These are phyloP conservation scores for Diaperis boleti DNA, from an alignment of 2,888 invertebrate genomes.

Conservation along the genomic window DNA sequence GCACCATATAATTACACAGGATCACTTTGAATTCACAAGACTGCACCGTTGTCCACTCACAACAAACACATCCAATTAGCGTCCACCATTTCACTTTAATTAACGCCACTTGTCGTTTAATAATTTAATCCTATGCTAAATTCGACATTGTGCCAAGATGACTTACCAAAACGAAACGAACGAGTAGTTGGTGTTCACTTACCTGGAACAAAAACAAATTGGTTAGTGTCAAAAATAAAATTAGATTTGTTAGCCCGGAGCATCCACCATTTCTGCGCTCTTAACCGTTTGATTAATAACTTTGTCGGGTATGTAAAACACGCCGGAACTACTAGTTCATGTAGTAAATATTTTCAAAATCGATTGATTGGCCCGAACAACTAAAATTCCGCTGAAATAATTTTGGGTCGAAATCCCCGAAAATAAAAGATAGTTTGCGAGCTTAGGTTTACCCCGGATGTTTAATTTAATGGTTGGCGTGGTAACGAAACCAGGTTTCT, in stretches of 20 bases:
- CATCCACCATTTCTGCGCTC: constrained; percentile 12
- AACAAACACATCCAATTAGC: neutral
- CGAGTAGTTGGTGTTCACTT: constrained; percentile 21
- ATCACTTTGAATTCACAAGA: neutral
- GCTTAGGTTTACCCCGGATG: neutral
- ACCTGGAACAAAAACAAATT: constrained; percentile 31
- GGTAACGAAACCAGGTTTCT: neutral
- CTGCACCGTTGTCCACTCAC: neutral
- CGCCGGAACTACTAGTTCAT: constrained; percentile 1
- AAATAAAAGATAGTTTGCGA: neutral
- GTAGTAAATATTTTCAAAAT: constrained; percentile 5
- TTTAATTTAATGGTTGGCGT: constrained; percentile 9
- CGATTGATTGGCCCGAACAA: neutral
- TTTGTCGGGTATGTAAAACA: constrained; percentile 3
- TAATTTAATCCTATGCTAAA: constrained; percentile 22
- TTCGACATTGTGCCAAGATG: constrained; percentile 29
- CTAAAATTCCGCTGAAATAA: neutral
- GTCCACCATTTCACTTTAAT: constrained; percentile 14
- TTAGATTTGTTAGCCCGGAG: constrained; percentile 8
- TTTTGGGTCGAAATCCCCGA: neutral
- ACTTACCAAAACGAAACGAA: constrained; percentile 18
- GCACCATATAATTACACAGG: too few relatives aligned
- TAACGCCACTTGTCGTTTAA: constrained; percentile 3
- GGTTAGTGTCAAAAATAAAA: neutral
- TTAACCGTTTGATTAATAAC: neutral